phyloP scores from a whole-genome alignment of 2,888 invertebrate species.

The Trissonchulus latispiculum region DNA sequence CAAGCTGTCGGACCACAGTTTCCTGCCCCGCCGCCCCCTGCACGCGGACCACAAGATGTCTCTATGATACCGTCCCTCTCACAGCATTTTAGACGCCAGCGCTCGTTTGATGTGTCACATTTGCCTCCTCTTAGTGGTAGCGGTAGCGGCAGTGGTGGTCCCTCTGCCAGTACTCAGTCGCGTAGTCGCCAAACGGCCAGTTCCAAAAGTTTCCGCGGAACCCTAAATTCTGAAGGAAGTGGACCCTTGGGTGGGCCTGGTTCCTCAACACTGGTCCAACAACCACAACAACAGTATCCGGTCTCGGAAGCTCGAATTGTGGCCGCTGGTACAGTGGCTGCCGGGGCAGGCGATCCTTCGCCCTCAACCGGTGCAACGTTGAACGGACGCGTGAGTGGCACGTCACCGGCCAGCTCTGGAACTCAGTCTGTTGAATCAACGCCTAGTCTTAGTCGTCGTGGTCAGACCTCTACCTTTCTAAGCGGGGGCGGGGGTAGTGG shows the following conservation, averaged over 20 bases:
- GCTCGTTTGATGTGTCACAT: background rate
- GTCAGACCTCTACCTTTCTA: background rate
- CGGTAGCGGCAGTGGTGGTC: background rate
- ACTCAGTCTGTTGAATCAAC: conserved; percentile 58
- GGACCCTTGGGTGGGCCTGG: background rate
- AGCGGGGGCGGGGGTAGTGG: background rate
- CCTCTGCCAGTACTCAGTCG: too few species aligned
- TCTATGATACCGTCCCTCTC: background rate
- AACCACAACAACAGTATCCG: conserved; percentile 26
- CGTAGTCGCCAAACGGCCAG: too few species aligned
- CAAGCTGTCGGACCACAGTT: background rate
- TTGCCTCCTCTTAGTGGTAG: background rate
- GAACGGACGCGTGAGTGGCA: background rate
- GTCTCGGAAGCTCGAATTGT: conserved; percentile 37
- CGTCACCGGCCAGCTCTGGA: conserved; percentile 17
- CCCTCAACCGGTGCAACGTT: conserved; percentile 37
- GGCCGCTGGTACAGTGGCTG: conserved; percentile 33
- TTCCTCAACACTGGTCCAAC: too few species aligned
- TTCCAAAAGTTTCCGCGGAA: conserved; percentile 1
- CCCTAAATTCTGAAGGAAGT: conserved; percentile 18
- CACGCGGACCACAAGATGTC: background rate
- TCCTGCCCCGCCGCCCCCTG: background rate
- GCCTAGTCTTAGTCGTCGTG: conserved; percentile 43
- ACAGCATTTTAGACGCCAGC: background rate
- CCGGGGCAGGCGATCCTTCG: conserved; percentile 26